These are phyloP conservation scores for Seira musarum DNA, from an alignment of 2,888 invertebrate genomes.

Conservation along the genomic window DNA sequence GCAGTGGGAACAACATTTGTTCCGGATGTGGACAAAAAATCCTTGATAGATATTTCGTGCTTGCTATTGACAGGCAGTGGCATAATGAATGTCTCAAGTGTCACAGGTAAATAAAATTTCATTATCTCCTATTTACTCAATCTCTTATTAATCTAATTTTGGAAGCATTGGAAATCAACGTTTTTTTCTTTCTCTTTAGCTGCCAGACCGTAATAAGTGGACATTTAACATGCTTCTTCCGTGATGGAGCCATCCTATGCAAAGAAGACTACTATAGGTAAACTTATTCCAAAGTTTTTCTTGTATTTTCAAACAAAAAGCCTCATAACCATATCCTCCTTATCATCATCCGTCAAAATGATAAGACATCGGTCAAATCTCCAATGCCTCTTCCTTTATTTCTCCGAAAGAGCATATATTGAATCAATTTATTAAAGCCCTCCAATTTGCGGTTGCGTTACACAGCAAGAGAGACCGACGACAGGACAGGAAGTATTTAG, in stretches of 20 bases:
- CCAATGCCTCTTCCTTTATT: too few species aligned
- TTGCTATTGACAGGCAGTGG: constrained; percentile 92
- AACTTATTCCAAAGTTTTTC: background rate
- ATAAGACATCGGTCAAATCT: too few species aligned
- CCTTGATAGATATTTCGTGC: constrained; percentile 78
- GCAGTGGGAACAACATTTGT: constrained; percentile 62
- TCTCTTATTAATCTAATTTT: background rate
- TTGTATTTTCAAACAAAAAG: background rate
- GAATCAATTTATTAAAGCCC: too few species aligned
- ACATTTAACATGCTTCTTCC: constrained; percentile 90
- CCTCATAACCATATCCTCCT: too few species aligned
- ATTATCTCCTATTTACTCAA: background rate
- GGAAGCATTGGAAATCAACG: constrained; percentile 80
- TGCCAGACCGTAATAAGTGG: constrained; percentile 83
- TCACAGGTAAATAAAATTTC: constrained; percentile 52
- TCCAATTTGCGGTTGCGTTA: too few species aligned
- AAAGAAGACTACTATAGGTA: constrained; percentile 96
- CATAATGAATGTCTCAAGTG: constrained; percentile 76
- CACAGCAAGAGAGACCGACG: background rate
- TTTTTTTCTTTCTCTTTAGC: constrained; percentile 78
- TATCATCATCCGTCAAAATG: too few species aligned
- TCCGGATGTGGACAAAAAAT: constrained; percentile 78
- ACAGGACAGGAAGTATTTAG: constrained; percentile 53
- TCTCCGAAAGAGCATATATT: too few species aligned
- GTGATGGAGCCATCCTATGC: constrained; percentile 92